Base-by-base conservation (phyloP, 2,797 vertebrate species). In the Rhincodon typus region DNA sequence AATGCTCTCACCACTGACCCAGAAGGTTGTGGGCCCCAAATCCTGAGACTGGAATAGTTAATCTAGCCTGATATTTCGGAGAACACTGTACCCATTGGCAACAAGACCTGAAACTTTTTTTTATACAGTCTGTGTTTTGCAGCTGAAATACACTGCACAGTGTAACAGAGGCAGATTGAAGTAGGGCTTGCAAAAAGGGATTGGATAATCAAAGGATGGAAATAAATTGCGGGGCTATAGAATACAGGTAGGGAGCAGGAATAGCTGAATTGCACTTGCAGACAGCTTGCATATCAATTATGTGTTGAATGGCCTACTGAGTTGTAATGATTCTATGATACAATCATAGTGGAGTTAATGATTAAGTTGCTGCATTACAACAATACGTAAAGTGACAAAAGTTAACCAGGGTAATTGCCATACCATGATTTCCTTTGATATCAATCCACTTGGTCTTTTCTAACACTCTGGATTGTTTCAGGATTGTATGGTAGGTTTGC, bases 351-450 rank as follows among this genome's bases (percentile, higher is more conserved):
- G 38, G n/a, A 62, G 15, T 62, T 91, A 66, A 91, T 91, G 23
- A 93, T n/a, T 13, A 21, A 23, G 17, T 34, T 34, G 70, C 69
- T n/a, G 57, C 3, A 46, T 70, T 34, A 67, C 1, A 95, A 82
- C 46, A 19, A 50, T 27, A 21, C 7, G 7, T 23, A 19, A 46
- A 42, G 87, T 69, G 53, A 1, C 95, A 95, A 82, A 86, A 87
- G 27, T 62, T 70, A 70, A 70, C 30, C 88, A 19, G n/a, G 5
- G 34, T 66, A 38, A 69, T 10, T 93, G n/a, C 12, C 46, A 34
- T 97, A 99, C 99, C 99, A 88, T 99, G 99, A 97, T 99, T 99
- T 96, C 99, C 99, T 62, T 98, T 98, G 96, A 99, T 98, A 97
- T 99, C 99, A 93, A 99, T 98, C 99, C 99, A 99, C 96, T 98